A percentile compares a stretch with the other conserved stretches of the same genome.
phyloP scores from a whole-genome alignment of 2,888 invertebrate genomes.

The Metellina segmentata region DNA sequence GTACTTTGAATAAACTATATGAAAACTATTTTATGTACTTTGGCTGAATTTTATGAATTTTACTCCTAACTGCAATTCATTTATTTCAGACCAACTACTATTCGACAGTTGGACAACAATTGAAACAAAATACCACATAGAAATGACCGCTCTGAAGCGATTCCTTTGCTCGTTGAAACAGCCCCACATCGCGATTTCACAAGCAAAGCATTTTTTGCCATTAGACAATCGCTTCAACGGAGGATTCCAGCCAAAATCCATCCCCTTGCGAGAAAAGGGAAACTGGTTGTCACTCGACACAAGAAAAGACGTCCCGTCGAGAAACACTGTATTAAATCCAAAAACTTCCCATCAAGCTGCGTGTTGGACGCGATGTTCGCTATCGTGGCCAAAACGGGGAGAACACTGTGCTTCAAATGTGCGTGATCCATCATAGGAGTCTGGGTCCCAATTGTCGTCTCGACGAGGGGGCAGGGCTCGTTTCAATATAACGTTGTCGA shows the following conservation, averaged over 20 bases:
- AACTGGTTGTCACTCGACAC: not conserved
- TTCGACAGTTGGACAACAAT: not conserved
- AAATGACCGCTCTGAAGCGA: not conserved
- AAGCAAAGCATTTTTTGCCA: not conserved
- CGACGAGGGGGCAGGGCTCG: slow-evolving; percentile 60
- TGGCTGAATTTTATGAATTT: no score
- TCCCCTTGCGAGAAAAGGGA: not conserved
- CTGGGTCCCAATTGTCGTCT: slow-evolving; percentile 53
- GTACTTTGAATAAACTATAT: no score
- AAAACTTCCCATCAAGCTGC: slow-evolving; percentile 58
- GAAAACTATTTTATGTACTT: no score
- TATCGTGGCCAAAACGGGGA: slow-evolving; percentile 54
- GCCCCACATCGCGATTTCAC: not conserved
- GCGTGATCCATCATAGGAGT: slow-evolving; percentile 67
- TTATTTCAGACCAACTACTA: no score
- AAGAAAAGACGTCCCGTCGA: slow-evolving; percentile 67
- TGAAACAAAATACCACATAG: not conserved
- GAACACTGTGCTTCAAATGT: slow-evolving; percentile 32
- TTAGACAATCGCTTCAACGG: not conserved
- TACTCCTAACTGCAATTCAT: no score
- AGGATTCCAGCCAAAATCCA: not conserved
- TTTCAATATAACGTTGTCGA: slow-evolving; percentile 63
- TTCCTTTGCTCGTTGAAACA: not conserved
- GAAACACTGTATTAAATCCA: slow-evolving; percentile 70
- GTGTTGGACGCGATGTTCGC: slow-evolving; percentile 50